Evolutionary conservation across 1,140 invertebrate species (phyloP).

Genomic region (silkworm (Bombyx mori)): ASM3026992v2 NC_085129.1:1695501-1696000

Average conservation of each 20-base stretch:
- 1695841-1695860: conserved; percentile 76
- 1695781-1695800: conserved; percentile 76
- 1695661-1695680: conserved; percentile 8
- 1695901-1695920: conserved; percentile 84
- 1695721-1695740: conserved; percentile 66
- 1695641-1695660: conserved; percentile 17
- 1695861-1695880: conserved; percentile 84
- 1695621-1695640: conserved; percentile 36
- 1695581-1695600: conserved; percentile 10
- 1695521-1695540: conserved; percentile 39
- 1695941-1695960: conserved; percentile 89
- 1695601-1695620: conserved; percentile 10
- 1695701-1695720: conserved; percentile 30
- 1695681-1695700: conserved; percentile 16
- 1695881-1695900: conserved; percentile 81
- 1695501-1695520: conserved; percentile 46
- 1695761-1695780: conserved; percentile 78
- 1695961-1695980: conserved; percentile 89
- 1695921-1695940: conserved; percentile 89
- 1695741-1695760: conserved; percentile 73
- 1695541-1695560: conserved; percentile 15
- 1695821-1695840: conserved; percentile 87
- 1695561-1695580: too few relatives aligned
- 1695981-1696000: conserved; percentile 80
- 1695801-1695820: conserved; percentile 78